Evolutionary conservation across 1,140 invertebrate genomes (phyloP), one percentile per base, ranked within the genome.

Genomic region (Megathymus violae): DNA sequence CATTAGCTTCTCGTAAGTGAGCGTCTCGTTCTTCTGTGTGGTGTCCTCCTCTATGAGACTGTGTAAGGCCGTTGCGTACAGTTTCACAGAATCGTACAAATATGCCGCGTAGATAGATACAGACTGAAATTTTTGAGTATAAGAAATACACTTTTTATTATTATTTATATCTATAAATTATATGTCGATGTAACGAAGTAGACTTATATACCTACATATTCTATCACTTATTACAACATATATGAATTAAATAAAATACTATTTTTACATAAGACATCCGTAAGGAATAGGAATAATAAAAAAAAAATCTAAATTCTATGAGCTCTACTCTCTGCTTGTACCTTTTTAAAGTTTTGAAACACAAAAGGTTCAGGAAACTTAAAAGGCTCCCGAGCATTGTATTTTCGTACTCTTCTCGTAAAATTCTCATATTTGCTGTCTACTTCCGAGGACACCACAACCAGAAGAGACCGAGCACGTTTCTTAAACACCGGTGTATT

Each of bases 61-160:
- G 70, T 97, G 93, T 38, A 99, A 91, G 0, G 98, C 97, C 64
- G 92, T 93, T 0, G 97, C 97, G 83, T 99, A 99, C 0, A 99
- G 85, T 77, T 95, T 95, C 0, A 99, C 96, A 0, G 98, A 97
- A 91, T 99, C 98, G 86, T 99, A 99, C 34, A 99, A 91, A 91
- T 99, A 98, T 1, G 98, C 97, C 9, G 98, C 98, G 83, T 98
- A 97, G 48, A 99, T 96, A 6, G 97, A 96, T 4, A 99, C 95
- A 88, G 97, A 96, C 94, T 96, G 91, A 78, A 82, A 88, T 34
- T 46, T n/a, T n/a, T n/a, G n/a, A n/a, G n/a, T n/a, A n/a, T n/a
- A n/a, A n/a, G n/a, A n/a, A n/a, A n/a, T n/a, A n/a, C n/a, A n/a
- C n/a, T n/a, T n/a, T n/a, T n/a, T n/a, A n/a, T n/a, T n/a, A n/a